These are phyloP conservation scores for Peromyscus attwateri DNA, from an alignment of 2,797 vertebrate genomes.

Conservation along the genomic window DNA sequence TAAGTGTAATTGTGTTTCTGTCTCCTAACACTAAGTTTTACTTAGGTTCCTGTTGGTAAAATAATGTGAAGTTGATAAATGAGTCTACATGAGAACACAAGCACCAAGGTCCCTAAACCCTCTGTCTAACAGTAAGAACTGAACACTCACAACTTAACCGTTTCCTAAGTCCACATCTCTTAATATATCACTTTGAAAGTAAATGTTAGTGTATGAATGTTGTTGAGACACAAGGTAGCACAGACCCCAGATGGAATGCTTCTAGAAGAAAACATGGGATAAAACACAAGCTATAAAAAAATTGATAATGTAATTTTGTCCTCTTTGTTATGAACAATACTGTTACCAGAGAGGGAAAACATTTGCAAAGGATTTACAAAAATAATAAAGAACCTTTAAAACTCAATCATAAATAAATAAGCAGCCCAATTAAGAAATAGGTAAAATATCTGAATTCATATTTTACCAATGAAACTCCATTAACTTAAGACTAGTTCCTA, in stretches of 20 bases:
- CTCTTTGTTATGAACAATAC: background rate
- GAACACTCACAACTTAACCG: background rate
- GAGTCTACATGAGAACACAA: background rate
- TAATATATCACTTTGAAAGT: background rate
- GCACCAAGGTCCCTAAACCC: background rate
- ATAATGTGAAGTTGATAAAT: background rate
- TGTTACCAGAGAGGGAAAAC: background rate
- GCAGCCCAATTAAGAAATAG: background rate
- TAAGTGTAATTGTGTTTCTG: no score
- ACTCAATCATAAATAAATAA: background rate
- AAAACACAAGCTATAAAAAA: background rate
- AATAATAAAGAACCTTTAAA: slow-evolving; percentile 19
- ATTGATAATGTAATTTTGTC: background rate
- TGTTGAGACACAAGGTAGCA: background rate
- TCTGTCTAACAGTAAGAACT: background rate
- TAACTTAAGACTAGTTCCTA: background rate
- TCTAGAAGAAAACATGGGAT: background rate
- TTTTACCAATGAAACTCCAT: background rate
- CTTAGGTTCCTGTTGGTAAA: background rate
- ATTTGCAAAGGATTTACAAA: background rate
- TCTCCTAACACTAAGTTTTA: background rate
- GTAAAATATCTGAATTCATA: background rate
- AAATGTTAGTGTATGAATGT: background rate
- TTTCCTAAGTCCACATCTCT: background rate
- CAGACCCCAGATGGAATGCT: background rate